Evolutionary conservation across 2,113 vertebrate species (phyloP), one percentile per base, ranked within the genome.

Genomic region (Hypocryptadius cinnamomeus): DNA sequence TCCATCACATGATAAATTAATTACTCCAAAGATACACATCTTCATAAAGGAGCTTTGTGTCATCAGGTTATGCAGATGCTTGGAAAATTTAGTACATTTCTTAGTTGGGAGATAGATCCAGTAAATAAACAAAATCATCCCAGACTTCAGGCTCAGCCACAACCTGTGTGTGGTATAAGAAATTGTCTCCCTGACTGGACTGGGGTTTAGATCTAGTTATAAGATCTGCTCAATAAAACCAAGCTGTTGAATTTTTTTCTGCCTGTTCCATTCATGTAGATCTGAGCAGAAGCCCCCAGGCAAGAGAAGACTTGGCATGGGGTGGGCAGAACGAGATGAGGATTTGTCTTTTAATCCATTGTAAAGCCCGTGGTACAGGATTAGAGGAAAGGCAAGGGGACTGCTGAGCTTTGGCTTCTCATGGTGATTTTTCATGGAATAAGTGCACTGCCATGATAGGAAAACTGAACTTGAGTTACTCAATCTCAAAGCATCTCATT

Each of bases 1-100:
- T 91, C 80, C 44, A 79, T 79, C 94, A 73, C 6, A 12, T 84
- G 91, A 71, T 45, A 88, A 89, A 84, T 92, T 94, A 31, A 59
- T 93, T 81, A 42, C 50, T 86, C 82, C 53, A 60, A 85, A 91
- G 94, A 93, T 80, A 89, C 56, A 48, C 39, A 69, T 95, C 83
- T 96, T 79, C 61, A 35, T 72, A 72, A 79, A 84, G 69, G 40
- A 95, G 79, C 87, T 86, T 84, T 37, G 4, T 87, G 44, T 69
- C 74, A 56, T 44, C 76, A 92, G 54, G 57, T 74, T 70, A n/a
- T 8, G 2, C 13, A 57, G 82, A 47, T 59, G 72, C 30, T 87
- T 93, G 73, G 91, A 82, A 87, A 85, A 82, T 5, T 22, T 30
- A 31, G 66, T 45, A 21, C 61, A 15, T 87, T 74, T 91, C 64